Evolutionary conservation across 1,140 invertebrate genomes (phyloP).

Genomic region (Drosophila athabasca): DNA sequence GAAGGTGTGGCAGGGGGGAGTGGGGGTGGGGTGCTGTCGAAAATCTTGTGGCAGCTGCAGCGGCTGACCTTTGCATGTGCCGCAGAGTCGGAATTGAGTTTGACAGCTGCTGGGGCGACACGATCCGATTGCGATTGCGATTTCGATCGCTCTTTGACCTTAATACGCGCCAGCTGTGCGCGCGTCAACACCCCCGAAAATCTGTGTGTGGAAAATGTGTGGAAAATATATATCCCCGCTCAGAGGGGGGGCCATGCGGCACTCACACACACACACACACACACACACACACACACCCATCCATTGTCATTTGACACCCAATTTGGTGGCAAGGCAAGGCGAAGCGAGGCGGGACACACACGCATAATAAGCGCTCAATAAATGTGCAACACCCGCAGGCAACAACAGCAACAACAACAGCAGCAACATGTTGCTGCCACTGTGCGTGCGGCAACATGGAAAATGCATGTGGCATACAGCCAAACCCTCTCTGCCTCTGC

Average conservation of each 20-base stretch:
- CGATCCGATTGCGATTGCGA: constrained; percentile 69
- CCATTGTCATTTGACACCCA: constrained; percentile 82
- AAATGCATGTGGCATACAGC: constrained; percentile 51
- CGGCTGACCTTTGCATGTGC: constrained; percentile 74
- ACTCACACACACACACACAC: neutral
- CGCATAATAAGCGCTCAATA: constrained; percentile 81
- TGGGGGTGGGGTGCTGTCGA: constrained; percentile 45
- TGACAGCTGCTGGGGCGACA: constrained; percentile 81
- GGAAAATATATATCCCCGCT: no score
- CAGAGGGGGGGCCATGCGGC: no score
- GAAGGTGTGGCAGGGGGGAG: constrained; percentile 6
- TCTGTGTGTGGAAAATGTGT: no score
- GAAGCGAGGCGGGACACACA: constrained; percentile 50
- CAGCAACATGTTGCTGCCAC: constrained; percentile 61
- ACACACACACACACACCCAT: constrained; percentile 16
- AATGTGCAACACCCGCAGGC: constrained; percentile 81
- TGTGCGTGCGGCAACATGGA: constrained; percentile 57
- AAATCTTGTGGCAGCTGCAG: constrained; percentile 62
- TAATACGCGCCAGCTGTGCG: constrained; percentile 79
- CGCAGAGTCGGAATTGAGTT: constrained; percentile 73
- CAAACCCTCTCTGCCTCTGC: neutral
- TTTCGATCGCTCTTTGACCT: constrained; percentile 79
- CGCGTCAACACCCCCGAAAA: constrained; percentile 60
- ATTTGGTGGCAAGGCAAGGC: constrained; percentile 52
- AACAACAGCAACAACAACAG: constrained; percentile 5